Conservation (phyloP, 2,888 invertebrate species). For the Ochropacha duplaris region DNA sequence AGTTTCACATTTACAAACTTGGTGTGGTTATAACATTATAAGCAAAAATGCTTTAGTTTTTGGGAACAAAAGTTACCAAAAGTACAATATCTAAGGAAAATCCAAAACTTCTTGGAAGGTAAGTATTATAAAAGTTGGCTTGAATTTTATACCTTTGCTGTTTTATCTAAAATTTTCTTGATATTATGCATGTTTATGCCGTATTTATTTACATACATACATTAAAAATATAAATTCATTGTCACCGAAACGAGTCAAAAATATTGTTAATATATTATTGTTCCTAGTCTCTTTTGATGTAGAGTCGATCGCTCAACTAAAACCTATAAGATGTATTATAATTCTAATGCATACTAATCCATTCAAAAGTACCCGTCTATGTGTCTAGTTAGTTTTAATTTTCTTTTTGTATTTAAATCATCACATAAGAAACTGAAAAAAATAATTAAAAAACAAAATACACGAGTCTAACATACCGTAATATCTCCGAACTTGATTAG, state of each 20-base stretch:
- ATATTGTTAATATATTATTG: too few relatives aligned
- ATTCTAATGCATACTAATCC: too few relatives aligned
- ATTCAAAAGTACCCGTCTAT: too few relatives aligned
- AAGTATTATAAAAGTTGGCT: not conserved
- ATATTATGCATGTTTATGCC: constrained; percentile 4
- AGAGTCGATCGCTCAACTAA: too few relatives aligned
- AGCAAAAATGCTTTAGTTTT: not conserved
- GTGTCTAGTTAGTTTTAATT: too few relatives aligned
- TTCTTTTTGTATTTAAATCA: too few relatives aligned
- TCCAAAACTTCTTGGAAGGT: not conserved
- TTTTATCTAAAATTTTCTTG: constrained; percentile 4
- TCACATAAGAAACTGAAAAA: too few relatives aligned
- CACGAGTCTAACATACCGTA: too few relatives aligned
- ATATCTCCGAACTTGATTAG: too few relatives aligned
- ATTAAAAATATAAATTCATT: not conserved
- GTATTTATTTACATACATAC: not conserved
- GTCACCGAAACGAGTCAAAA: not conserved
- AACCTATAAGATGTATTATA: too few relatives aligned
- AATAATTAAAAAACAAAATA: too few relatives aligned
- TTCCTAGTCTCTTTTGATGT: too few relatives aligned
- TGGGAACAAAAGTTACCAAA: not conserved
- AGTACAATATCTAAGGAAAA: not conserved
- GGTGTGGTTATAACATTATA: not conserved
- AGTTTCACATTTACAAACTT: not conserved
- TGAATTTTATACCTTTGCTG: constrained; percentile 11